Base-by-base conservation (phyloP, 1,140 invertebrate genomes). In the Ganaspis sp. region DNA sequence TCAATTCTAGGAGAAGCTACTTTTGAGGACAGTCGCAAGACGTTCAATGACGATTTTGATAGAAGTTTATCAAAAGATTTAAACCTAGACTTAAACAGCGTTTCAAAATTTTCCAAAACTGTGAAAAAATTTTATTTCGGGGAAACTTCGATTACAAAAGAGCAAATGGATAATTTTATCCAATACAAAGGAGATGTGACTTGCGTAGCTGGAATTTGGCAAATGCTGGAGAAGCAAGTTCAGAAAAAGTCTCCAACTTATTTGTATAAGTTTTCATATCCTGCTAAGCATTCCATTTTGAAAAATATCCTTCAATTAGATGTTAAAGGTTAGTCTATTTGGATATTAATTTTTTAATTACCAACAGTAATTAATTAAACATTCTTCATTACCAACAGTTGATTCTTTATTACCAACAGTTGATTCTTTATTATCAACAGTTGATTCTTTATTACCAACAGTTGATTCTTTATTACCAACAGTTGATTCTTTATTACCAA, bases 71-170 rank as follows among this genome's bases (percentile, higher is more conserved):
- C 70, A n/a, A 26, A 38, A 17, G 29, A 81, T 45, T 54, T 83
- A 8, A 78, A 71, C 9, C 38, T 40, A 1, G 15, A 77, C 42
- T 19, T 9, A 4, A 75, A 73, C n/a, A 9, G 6, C 9, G 1
- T 78, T 19, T 26, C 69, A 5, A 71, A 81, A 74, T 85, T 92
- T 6, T 88, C 88, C 4, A 78, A 88, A 9, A 83, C 85, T 79
- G 85, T 93, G 9, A 89, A 87, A 72, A 74, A 87, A 9, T 93
- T 90, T 86, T 93, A 93, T 85, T 90, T 89, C 53, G 88, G 88
- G 4, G 82, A 89, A n/a, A 84, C 84, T 79, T 1, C 42, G n/a
- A 84, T 90, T 4, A 83, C 74, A 4, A 77, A 87, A 4, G 42
- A 82, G 3, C 82, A 83, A 4, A 76, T 83, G 9, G 69, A 79